Base-by-base conservation (phyloP, 2,113 vertebrate genomes). In the Corythornis vintsioides region DNA sequence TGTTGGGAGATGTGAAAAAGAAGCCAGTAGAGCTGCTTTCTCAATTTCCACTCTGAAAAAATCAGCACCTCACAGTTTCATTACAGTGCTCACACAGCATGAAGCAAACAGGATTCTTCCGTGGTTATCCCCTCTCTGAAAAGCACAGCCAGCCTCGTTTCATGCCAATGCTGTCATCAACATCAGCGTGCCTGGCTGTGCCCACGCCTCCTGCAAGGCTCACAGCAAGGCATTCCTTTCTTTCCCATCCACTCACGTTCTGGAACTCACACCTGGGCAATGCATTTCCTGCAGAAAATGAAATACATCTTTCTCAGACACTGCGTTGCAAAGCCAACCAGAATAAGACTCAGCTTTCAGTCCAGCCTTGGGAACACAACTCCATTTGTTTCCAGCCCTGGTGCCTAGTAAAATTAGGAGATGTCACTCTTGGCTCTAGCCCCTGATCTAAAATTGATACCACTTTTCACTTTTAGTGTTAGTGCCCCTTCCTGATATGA, bases 151-250 rank as follows among this genome's bases (percentile, higher is more conserved):
- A 74, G 33, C 5, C 31, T n/a, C 4, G 1, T 40, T 45, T 19
- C 4, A 6, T 63, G 10, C 42, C 74, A 83, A 45, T 15, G 26
- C 42, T 66, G 40, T 9, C 29, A 33, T 43, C 48, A 79, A 50
- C 38, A 78, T 57, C 52, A 73, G 24, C 4, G 22, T 50, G 11
- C 20, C 60, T 65, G 47, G 5, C 61, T 52, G 48, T 33, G 28
- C 28, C 31, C 1, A 0, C 26, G 52, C 25, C n/a, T 48, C 45
- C n/a, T 53, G 45, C 20, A 35, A 8, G 31, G 47, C 9, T 86
- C 29, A 10, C 1, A 15, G 12, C 3, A 3, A 84, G 13, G 11
- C 21, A 84, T 3, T 0, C 10, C 10, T 33, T 35, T 42, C 2
- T 0, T 50, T 53, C 63, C 22, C 38, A 31, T 18, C 65, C 67